These are phyloP conservation scores for Allobates femoralis DNA, from an alignment of 2,797 vertebrate genomes.

Conservation along the genomic window DNA sequence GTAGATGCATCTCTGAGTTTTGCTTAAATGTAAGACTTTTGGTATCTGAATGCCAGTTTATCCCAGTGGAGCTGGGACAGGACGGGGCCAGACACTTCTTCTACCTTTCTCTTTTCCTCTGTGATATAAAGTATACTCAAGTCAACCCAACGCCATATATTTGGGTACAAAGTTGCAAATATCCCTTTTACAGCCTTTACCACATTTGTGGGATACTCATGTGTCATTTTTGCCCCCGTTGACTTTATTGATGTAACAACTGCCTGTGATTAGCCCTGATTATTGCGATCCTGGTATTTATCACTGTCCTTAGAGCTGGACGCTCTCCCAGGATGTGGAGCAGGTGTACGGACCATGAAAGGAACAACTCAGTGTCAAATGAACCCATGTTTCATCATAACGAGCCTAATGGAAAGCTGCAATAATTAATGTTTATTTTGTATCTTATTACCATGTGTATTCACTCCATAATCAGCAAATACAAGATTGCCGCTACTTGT, in stretches of 20 bases:
- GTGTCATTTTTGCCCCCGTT: background rate
- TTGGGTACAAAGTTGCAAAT: background rate
- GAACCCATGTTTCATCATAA: constrained; percentile 25
- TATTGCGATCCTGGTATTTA: background rate
- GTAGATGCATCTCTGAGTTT: no score
- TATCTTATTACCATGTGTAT: constrained; percentile 47
- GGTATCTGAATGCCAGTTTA: no score
- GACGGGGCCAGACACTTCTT: no score
- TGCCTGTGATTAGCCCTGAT: background rate
- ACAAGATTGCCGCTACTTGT: constrained; percentile 36
- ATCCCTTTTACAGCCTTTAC: background rate
- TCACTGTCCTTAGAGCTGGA: background rate
- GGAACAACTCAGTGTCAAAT: constrained; percentile 15
- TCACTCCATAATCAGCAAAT: constrained; percentile 48
- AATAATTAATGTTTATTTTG: constrained; percentile 58
- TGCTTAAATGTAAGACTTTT: no score
- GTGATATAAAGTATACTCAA: background rate
- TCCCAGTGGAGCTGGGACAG: no score
- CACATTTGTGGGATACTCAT: no score
- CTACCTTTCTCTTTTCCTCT: background rate
- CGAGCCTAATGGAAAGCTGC: constrained; percentile 19
- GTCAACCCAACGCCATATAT: background rate
- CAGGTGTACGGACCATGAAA: background rate
- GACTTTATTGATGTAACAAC: background rate
- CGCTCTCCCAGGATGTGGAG: background rate